Percentiles rank a stretch among this genome's conserved stretches.
These are phyloP conservation scores for Catocala nupta DNA, from an alignment of 2,888 invertebrate species.

Conservation along the genomic window DNA sequence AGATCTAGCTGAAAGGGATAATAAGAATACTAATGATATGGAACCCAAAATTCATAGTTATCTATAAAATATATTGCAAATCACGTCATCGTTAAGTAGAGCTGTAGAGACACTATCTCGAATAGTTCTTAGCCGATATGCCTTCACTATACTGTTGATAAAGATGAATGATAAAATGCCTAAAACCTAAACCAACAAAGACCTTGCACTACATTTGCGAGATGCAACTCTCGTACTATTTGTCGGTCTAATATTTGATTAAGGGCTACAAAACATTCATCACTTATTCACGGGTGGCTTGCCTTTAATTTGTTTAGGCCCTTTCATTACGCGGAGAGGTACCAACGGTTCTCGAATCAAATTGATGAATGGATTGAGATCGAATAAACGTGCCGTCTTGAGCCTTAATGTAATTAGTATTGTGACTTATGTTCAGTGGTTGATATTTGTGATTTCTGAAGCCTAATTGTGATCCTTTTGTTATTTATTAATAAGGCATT, in stretches of 20 bases:
- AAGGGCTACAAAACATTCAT: constrained; percentile 52
- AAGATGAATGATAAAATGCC: constrained; percentile 13
- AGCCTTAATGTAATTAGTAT: constrained; percentile 34
- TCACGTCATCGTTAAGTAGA: too few species aligned
- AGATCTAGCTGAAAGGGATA: too few species aligned
- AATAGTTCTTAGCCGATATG: not conserved
- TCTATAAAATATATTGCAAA: too few species aligned
- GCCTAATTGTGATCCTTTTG: constrained; percentile 5
- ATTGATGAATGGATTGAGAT: constrained; percentile 41
- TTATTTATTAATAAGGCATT: not conserved
- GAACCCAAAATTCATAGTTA: too few species aligned
- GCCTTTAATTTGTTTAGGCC: constrained; percentile 57
- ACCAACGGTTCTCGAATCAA: constrained; percentile 46
- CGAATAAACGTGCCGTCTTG: constrained; percentile 24
- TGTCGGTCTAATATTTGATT: constrained; percentile 52
- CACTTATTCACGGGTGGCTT: constrained; percentile 54
- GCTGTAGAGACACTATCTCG: too few species aligned
- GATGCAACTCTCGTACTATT: constrained; percentile 46
- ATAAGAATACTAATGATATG: too few species aligned
- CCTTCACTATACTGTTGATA: not conserved
- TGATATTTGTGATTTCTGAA: not conserved
- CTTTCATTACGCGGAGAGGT: constrained; percentile 44
- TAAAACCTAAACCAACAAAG: constrained; percentile 15
- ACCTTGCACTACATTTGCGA: constrained; percentile 20
- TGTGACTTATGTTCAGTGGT: constrained; percentile 24